Conservation (phyloP, 2,797 vertebrate genomes). For the Anomalospiza imberbis region DNA sequence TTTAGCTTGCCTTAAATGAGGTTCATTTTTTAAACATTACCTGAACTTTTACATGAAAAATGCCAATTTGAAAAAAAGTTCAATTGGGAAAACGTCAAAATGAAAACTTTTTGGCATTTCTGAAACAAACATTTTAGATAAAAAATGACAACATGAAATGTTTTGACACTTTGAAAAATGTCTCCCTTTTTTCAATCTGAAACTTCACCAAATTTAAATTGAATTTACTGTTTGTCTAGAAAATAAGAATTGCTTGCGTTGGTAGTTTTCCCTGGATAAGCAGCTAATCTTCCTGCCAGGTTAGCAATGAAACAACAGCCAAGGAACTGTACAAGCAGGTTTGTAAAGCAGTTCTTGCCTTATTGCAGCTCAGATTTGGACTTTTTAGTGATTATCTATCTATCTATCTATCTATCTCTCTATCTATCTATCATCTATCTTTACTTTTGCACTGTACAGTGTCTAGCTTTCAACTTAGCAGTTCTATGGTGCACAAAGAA, state of each 20-base stretch:
- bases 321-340: background rate
- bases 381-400: background rate
- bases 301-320: background rate
- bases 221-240: conserved; percentile 39
- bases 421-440: background rate
- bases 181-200: background rate
- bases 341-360: background rate
- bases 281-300: conserved; percentile 16
- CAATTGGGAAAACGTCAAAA: conserved; percentile 34
- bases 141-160: conserved; percentile 51
- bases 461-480: background rate
- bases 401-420: background rate
- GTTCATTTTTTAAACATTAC: conserved; percentile 2
- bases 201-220: conserved; percentile 44
- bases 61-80: background rate
- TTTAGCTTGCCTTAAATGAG: background rate
- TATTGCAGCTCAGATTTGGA: background rate
- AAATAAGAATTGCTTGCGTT: background rate
- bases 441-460: background rate
- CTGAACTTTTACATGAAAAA: conserved; percentile 31
- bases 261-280: conserved; percentile 15
- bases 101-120: conserved; percentile 39
- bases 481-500: background rate
- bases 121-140: conserved; percentile 50
- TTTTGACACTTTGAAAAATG: conserved; percentile 56